A percentile compares a stretch with the other conserved stretches of the same genome.
Evolutionary conservation across 1,140 invertebrate species (phyloP).

Genomic region (Drosophila sechellia): DNA sequence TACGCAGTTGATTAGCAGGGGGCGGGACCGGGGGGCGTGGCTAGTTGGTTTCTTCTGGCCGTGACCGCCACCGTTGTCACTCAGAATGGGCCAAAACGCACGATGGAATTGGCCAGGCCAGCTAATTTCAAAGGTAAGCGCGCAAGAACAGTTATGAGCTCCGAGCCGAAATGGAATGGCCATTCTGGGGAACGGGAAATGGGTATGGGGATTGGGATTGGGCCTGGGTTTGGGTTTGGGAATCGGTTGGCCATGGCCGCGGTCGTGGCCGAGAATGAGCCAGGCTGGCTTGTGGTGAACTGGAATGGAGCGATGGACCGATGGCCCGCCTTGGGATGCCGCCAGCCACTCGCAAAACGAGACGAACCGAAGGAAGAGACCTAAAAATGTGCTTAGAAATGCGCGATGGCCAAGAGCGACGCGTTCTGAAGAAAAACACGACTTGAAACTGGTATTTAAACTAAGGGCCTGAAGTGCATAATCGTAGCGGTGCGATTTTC

Average conservation of each 20-base stretch:
- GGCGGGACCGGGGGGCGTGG: slow-evolving; percentile 41
- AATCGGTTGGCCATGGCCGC: slow-evolving; percentile 48
- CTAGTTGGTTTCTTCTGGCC: slow-evolving; percentile 25
- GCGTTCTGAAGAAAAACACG: slow-evolving; percentile 4
- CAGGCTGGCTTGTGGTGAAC: not conserved
- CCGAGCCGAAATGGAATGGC: slow-evolving; percentile 46
- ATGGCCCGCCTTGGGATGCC: slow-evolving; percentile 54
- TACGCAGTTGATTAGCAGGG: slow-evolving; percentile 71
- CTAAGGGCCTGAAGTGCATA: slow-evolving; percentile 10
- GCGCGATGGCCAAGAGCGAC: slow-evolving; percentile 55
- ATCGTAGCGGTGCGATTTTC: slow-evolving; percentile 1
- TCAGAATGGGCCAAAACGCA: slow-evolving; percentile 72
- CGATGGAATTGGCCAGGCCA: slow-evolving; percentile 48
- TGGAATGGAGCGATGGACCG: not conserved
- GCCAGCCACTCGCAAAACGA: slow-evolving; percentile 47
- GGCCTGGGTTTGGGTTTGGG: slow-evolving; percentile 11
- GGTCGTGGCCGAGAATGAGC: slow-evolving; percentile 3
- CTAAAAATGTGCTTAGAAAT: slow-evolving; percentile 71
- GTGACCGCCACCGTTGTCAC: slow-evolving; percentile 57
- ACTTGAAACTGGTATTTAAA: slow-evolving; percentile 15
- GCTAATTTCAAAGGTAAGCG: slow-evolving; percentile 78
- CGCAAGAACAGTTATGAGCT: slow-evolving; percentile 82
- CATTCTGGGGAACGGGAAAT: slow-evolving; percentile 19
- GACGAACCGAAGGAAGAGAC: slow-evolving; percentile 19
- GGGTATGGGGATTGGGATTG: slow-evolving; percentile 16